Evolutionary conservation across 1,140 invertebrate species (phyloP).

Genomic region (Condylostylus longicornis): DNA sequence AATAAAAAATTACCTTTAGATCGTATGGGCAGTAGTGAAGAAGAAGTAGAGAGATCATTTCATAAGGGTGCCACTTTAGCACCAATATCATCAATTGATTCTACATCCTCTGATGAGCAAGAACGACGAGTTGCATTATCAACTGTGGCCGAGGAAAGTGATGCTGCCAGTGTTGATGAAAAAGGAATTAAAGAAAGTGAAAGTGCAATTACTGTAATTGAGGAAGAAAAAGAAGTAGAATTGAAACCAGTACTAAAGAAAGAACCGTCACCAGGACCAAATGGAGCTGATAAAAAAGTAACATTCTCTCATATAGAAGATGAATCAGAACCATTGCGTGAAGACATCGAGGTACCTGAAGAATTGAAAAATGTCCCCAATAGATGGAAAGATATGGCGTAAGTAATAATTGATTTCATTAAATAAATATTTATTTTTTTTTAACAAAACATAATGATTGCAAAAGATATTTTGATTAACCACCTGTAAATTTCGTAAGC

Average conservation of each 20-base stretch:
- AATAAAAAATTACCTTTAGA: slow-evolving; percentile 21
- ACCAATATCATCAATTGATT: slow-evolving; percentile 28
- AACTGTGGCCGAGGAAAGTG: slow-evolving; percentile 23
- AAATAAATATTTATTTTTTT: not conserved
- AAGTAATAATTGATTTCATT: not conserved
- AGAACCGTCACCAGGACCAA: slow-evolving; percentile 25
- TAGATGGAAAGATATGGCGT: not conserved
- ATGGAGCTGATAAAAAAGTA: slow-evolving; percentile 26
- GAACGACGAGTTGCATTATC: slow-evolving; percentile 17
- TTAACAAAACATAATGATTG: no score
- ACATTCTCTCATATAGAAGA: slow-evolving; percentile 31
- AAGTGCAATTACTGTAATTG: not conserved
- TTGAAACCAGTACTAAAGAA: slow-evolving; percentile 19
- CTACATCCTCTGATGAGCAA: slow-evolving; percentile 27
- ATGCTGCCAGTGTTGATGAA: slow-evolving; percentile 12
- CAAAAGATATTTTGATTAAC: no score
- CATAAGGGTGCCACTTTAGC: slow-evolving; percentile 13
- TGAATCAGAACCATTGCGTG: slow-evolving; percentile 27
- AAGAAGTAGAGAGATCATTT: slow-evolving; percentile 17
- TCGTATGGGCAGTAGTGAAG: slow-evolving; percentile 31
- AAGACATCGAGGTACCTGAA: slow-evolving; percentile 25
- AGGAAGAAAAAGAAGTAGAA: slow-evolving; percentile 5
- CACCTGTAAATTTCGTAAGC: no score
- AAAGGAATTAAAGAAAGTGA: slow-evolving; percentile 4
- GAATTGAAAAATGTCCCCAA: slow-evolving; percentile 19